Percentiles rank a stretch among this genome's conserved stretches.
Conservation (phyloP, 2,888 invertebrate species). For the Gortyna flavago region DNA sequence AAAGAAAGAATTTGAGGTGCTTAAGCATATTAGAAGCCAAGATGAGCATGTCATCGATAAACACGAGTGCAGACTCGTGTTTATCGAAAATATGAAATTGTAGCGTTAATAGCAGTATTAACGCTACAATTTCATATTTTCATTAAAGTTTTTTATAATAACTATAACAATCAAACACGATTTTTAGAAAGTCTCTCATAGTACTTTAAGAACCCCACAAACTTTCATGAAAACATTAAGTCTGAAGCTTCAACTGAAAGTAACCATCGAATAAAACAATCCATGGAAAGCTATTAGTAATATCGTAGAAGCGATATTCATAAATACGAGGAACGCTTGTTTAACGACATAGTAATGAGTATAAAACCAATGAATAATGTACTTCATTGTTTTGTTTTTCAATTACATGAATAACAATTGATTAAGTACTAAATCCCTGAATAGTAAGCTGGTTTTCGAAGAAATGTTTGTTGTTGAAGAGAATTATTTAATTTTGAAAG, state of each 20-base stretch:
- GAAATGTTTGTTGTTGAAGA: conserved; percentile 1
- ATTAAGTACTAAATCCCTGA: conserved; percentile 28
- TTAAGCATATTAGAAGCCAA: not conserved
- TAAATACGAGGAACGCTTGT: conserved; percentile 30
- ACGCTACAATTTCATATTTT: not conserved
- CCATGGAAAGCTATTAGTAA: conserved; percentile 7
- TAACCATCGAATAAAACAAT: not conserved
- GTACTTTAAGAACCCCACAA: not conserved
- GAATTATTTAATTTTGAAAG: conserved; percentile 3
- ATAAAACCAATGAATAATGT: conserved; percentile 60
- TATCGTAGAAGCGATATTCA: conserved; percentile 22
- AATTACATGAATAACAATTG: conserved; percentile 48
- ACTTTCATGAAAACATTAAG: conserved; percentile 12
- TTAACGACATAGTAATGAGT: conserved; percentile 37
- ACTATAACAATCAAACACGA: not conserved
- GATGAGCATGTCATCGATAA: not conserved
- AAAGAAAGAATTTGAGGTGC: not conserved
- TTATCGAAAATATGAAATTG: no score
- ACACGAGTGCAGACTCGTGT: no score
- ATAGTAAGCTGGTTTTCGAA: conserved; percentile 26
- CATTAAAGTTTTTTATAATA: not conserved
- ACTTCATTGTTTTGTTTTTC: conserved; percentile 52
- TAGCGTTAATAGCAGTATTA: no score
- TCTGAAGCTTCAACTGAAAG: not conserved
- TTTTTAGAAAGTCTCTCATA: not conserved